phyloP scores from a whole-genome alignment of 2,113 vertebrate species.

The Brachypodius melanocephalos region DNA sequence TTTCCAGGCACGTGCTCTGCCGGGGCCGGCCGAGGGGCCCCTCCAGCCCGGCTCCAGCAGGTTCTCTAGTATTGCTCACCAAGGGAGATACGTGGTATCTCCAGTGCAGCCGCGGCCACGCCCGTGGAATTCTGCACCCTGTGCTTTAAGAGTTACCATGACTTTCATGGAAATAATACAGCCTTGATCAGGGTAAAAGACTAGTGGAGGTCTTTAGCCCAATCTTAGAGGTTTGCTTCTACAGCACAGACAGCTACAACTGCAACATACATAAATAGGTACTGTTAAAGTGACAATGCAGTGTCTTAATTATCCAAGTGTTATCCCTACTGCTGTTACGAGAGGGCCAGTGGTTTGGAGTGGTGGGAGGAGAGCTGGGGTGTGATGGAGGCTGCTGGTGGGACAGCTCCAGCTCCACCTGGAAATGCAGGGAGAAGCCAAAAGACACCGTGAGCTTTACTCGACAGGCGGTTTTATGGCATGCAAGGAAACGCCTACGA shows the following conservation, averaged over 20 bases:
- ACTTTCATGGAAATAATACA: slow-evolving; percentile 53
- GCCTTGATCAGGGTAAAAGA: slow-evolving; percentile 58
- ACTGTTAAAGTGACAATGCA: slow-evolving; percentile 56
- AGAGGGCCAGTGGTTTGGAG: neutral
- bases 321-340: neutral
- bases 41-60: neutral
- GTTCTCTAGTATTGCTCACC: neutral
- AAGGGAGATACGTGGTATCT: neutral
- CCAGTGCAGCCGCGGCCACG: neutral
- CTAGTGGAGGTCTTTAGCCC: slow-evolving; percentile 47
- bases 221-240: slow-evolving; percentile 40
- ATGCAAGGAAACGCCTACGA: neutral
- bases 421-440: neutral
- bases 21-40: neutral
- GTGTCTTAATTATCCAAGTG: neutral
- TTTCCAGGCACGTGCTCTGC: slow-evolving; percentile 45
- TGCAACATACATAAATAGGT: neutral
- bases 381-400: neutral
- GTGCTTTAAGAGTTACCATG: slow-evolving; percentile 38
- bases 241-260: neutral
- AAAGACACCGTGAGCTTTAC: neutral
- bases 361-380: neutral
- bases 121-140: neutral
- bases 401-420: neutral
- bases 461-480: neutral